Percentiles rank a stretch among this genome's conserved stretches.
Conservation (phyloP, 35 echinoderm and acorn worm species). For the Heliocidaris erythrogramma region DNA sequence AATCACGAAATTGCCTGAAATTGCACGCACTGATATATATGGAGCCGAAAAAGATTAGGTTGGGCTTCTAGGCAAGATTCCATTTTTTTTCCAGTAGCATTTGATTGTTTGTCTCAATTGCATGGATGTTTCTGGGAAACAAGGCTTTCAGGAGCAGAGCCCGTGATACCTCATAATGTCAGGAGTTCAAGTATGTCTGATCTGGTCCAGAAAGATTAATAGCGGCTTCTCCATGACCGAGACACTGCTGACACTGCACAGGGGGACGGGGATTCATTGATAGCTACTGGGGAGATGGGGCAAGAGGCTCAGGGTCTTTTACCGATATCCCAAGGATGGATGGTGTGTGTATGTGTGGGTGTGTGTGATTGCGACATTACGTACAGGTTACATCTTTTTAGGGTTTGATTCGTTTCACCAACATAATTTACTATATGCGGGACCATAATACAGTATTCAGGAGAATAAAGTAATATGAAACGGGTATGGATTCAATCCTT, state of each 20-base stretch:
- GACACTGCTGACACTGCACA: neutral
- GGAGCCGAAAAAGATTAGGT: neutral
- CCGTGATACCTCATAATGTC: slow-evolving; percentile 1
- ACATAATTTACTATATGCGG: neutral
- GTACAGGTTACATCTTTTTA: too few relatives aligned
- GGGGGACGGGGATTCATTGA: neutral
- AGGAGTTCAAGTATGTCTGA: neutral
- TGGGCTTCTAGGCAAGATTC: neutral
- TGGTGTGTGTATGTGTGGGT: too few relatives aligned
- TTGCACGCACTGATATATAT: neutral
- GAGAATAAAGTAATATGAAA: too few relatives aligned
- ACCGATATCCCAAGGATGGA: neutral
- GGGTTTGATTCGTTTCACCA: neutral
- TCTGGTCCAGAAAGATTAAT: slow-evolving; percentile 17
- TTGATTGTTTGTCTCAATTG: slow-evolving; percentile 12
- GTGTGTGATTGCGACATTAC: too few relatives aligned
- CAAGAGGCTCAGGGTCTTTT: neutral
- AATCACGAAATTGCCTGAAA: neutral
- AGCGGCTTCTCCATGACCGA: neutral
- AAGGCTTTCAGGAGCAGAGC: neutral
- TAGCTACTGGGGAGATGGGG: neutral
- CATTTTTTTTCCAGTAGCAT: neutral
- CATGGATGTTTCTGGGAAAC: neutral
- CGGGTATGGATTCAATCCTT: too few relatives aligned
- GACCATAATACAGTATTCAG: too few relatives aligned